Conservation (phyloP, 2,888 invertebrate species). For the Desoria tigrina region DNA sequence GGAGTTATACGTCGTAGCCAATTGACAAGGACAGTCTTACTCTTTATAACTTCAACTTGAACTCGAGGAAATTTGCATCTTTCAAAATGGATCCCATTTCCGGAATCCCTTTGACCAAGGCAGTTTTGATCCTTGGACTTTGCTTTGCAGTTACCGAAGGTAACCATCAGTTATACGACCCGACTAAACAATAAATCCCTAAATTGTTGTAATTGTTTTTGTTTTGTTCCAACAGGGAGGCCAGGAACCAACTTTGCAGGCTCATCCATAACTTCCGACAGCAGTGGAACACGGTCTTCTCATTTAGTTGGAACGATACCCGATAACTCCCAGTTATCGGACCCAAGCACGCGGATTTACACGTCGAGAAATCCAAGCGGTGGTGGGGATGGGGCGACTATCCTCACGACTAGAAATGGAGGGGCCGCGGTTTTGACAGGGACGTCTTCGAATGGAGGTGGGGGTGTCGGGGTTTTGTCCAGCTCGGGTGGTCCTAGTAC, state of each 20-base stretch:
- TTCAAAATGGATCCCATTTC: too few relatives aligned
- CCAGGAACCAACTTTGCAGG: conserved; percentile 29
- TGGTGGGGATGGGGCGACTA: conserved; percentile 1
- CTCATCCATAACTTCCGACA: conserved; percentile 26
- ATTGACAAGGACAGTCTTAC: too few relatives aligned
- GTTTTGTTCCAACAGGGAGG: conserved; percentile 11
- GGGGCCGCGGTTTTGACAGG: conserved; percentile 2
- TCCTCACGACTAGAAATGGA: not conserved
- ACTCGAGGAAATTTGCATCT: too few relatives aligned
- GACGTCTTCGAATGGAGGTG: not conserved
- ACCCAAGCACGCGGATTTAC: not conserved
- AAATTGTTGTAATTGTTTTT: too few relatives aligned
- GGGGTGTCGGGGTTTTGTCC: not conserved
- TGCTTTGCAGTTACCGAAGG: too few relatives aligned
- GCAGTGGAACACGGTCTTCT: conserved; percentile 31
- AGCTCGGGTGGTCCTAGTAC: not conserved
- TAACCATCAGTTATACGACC: too few relatives aligned
- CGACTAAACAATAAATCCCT: too few relatives aligned
- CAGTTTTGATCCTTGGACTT: too few relatives aligned
- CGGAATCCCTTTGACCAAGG: too few relatives aligned
- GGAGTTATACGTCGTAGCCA: too few relatives aligned
- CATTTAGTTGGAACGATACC: conserved; percentile 25
- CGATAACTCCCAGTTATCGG: not conserved
- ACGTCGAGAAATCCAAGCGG: conserved; percentile 1
- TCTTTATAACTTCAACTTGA: too few relatives aligned